Base-by-base conservation (phyloP, 2,113 vertebrate species). In the Speoplatyrhinus poulsoni region DNA sequence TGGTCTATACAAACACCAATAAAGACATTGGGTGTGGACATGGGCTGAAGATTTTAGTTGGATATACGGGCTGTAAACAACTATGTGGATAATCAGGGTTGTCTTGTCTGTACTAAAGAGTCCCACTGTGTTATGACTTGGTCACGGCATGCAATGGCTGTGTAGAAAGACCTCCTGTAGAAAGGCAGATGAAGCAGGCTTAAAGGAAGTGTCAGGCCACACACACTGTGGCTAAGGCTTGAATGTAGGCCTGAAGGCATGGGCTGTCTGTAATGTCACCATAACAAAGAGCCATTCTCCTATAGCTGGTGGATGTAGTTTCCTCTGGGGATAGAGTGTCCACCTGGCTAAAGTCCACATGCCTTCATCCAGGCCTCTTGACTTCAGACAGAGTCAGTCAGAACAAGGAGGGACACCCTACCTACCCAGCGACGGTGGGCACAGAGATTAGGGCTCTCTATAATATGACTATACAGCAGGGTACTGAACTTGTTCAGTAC, bases 221-320 rank as follows among this genome's bases (percentile, higher is more conserved):
- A 58, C 19, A 58, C 4, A 26, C 26, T 26, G 26, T 26, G 32
- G 47, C 16, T 50, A 12, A 63, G 15, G 16, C 46, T 9, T 32
- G 61, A 50, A 63, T 9, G 47, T 16, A 26, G 3, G 46, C 9
- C 60, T 47, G 60, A 16, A 10, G 36, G 8, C 46, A 15, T 48
- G 26, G 26, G 26, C 16, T 68, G 76, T 77, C 77, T 72, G 69
- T 56, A 67, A 83, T 77, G 80, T 83, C 84, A 60, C 49, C 8
- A 12, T 16, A 19, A 91, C 88, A 91, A 90, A 82, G 81, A 75
- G 65, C 70, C 70, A 69, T 84, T 89, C 82, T 89, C 69, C 62
- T 11, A 65, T 69, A 70, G 63, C 69, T 70, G 1, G 19, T 15
- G 87, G 88, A 89, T 89, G 86, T 75, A 62, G 83, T 91, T 91